A percentile compares a stretch with the other conserved stretches of the same genome.
phyloP scores from a whole-genome alignment of 2,797 vertebrate species.

The Eulemur rubriventer region DNA sequence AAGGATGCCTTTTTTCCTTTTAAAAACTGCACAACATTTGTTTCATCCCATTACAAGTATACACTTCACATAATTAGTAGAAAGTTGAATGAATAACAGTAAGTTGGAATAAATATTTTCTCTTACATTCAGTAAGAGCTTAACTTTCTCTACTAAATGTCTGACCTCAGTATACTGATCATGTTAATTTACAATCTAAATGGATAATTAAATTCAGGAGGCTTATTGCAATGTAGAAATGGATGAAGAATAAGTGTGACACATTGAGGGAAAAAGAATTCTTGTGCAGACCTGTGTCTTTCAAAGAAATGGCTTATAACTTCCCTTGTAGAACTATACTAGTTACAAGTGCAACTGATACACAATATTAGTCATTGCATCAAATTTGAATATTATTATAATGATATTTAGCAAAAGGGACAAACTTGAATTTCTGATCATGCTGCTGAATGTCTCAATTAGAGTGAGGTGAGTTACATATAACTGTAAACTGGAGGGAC shows the following conservation, averaged over 20 bases:
- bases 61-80: conserved; percentile 8
- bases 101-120: conserved; percentile 8
- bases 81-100: not conserved
- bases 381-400: not conserved
- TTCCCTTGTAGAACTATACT: not conserved
- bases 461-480: not conserved
- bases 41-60: conserved; percentile 24
- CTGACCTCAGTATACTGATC: not conserved
- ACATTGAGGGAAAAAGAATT: not conserved
- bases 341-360: not conserved
- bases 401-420: not conserved
- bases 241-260: not conserved
- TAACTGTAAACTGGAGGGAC: not conserved
- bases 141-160: not conserved
- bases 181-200: not conserved
- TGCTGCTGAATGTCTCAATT: not conserved
- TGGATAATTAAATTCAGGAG: not conserved
- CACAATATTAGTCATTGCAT: not conserved
- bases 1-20: conserved; percentile 54
- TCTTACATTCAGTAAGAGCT: not conserved
- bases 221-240: not conserved
- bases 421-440: not conserved
- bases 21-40: conserved; percentile 34
- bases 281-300: not conserved
- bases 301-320: not conserved